Evolutionary conservation across 2,797 vertebrate genomes (phyloP).

Genomic region (Passerculus sandwichensis): DNA sequence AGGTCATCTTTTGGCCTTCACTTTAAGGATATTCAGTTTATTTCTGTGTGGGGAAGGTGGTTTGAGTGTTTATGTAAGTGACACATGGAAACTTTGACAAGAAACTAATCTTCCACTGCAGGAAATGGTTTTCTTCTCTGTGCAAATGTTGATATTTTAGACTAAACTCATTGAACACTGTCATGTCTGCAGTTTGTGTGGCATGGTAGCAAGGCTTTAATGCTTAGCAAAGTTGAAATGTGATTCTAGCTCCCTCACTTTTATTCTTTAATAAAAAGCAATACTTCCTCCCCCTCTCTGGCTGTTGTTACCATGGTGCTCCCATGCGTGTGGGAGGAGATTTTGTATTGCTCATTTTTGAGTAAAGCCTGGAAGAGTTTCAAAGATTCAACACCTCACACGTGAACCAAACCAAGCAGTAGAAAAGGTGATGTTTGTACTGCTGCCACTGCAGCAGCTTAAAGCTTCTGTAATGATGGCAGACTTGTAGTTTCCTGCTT

Average conservation of each 20-base stretch:
- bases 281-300: neutral
- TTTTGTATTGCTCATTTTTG: conserved; percentile 27
- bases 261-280: conserved; percentile 10
- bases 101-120: neutral
- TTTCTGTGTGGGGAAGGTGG: neutral
- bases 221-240: neutral
- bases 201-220: neutral
- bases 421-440: neutral
- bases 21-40: neutral
- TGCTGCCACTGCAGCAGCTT: neutral
- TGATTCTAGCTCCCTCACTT: neutral
- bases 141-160: neutral
- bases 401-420: neutral
- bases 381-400: neutral
- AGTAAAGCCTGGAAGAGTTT: neutral
- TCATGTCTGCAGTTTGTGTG: neutral
- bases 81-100: neutral
- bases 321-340: conserved; percentile 16
- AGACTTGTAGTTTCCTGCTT: neutral
- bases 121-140: neutral
- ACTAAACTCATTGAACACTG: neutral
- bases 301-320: conserved; percentile 50
- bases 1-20: neutral
- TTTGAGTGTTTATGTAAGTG: neutral
- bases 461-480: neutral